These are phyloP conservation scores for Ephydatia muelleri DNA, from an alignment of 37 sponge, comb jelly and placozoan species.

Conservation along the genomic window DNA sequence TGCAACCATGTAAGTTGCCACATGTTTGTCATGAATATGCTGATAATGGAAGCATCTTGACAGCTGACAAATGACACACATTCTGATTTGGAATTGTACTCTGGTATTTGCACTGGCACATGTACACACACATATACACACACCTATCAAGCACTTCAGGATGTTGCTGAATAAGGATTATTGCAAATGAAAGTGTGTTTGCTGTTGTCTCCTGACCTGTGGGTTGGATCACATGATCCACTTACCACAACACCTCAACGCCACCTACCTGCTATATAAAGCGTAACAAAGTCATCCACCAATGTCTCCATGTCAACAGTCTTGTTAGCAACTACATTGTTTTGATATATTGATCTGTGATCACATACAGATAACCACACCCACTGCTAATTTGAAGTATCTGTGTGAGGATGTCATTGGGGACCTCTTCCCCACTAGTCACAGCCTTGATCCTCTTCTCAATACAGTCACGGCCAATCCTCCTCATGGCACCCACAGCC, in stretches of 20 bases:
- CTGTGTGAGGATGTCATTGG: constrained; percentile 1
- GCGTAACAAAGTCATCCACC: constrained; percentile 13
- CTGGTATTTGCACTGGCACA: too few species aligned
- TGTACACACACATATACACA: background rate
- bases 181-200: background rate
- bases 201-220: constrained; percentile 5
- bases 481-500: background rate
- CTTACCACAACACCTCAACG: background rate
- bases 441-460: background rate
- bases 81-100: too few species aligned
- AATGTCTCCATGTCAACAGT: constrained; percentile 3
- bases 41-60: too few species aligned
- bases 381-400: background rate
- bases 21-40: too few species aligned
- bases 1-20: too few species aligned
- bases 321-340: background rate
- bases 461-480: background rate
- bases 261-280: constrained; percentile 5
- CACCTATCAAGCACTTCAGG: background rate
- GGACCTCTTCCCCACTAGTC: background rate
- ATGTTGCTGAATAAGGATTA: background rate
- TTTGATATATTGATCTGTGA: background rate
- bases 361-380: background rate
- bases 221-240: background rate
- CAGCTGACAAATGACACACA: too few species aligned